Percentiles rank a stretch among this genome's conserved stretches.
Evolutionary conservation across 1,140 invertebrate genomes (phyloP).

Genomic region (Belonocnema kinseyi): DNA sequence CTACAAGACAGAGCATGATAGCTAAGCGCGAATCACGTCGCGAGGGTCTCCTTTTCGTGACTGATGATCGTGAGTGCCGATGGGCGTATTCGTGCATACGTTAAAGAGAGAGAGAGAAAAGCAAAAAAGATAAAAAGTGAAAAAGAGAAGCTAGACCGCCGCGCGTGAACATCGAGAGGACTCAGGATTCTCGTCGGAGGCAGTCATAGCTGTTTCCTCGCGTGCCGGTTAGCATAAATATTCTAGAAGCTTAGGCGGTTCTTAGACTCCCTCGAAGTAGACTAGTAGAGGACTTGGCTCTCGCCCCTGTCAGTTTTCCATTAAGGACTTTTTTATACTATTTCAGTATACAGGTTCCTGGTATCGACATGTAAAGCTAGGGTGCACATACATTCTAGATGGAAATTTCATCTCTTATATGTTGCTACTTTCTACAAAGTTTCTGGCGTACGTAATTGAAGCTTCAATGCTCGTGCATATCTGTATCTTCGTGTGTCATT

Average conservation of each 20-base stretch:
- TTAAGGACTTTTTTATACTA: slow-evolving; percentile 12
- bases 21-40: slow-evolving; percentile 67
- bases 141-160: slow-evolving; percentile 35
- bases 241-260: slow-evolving; percentile 41
- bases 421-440: background rate
- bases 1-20: slow-evolving; percentile 60
- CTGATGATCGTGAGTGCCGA: slow-evolving; percentile 70
- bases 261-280: slow-evolving; percentile 18
- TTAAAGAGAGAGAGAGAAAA: slow-evolving; percentile 52
- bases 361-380: slow-evolving; percentile 1
- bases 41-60: slow-evolving; percentile 68
- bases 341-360: slow-evolving; percentile 13
- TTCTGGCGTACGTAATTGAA: slow-evolving; percentile 18
- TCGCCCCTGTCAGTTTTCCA: slow-evolving; percentile 20
- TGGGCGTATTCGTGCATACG: slow-evolving; percentile 69
- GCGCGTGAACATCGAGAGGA: slow-evolving; percentile 53
- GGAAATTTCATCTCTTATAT: slow-evolving; percentile 8
- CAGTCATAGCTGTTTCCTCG: slow-evolving; percentile 57
- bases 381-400: background rate
- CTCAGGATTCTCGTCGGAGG: slow-evolving; percentile 43
- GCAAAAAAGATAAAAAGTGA: slow-evolving; percentile 44
- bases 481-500: slow-evolving; percentile 16
- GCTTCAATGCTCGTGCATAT: background rate
- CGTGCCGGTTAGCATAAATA: slow-evolving; percentile 54
- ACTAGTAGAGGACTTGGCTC: slow-evolving; percentile 19